Evolutionary conservation across 2,888 invertebrate genomes (phyloP).

Genomic region (Metallyticus violacea): DNA sequence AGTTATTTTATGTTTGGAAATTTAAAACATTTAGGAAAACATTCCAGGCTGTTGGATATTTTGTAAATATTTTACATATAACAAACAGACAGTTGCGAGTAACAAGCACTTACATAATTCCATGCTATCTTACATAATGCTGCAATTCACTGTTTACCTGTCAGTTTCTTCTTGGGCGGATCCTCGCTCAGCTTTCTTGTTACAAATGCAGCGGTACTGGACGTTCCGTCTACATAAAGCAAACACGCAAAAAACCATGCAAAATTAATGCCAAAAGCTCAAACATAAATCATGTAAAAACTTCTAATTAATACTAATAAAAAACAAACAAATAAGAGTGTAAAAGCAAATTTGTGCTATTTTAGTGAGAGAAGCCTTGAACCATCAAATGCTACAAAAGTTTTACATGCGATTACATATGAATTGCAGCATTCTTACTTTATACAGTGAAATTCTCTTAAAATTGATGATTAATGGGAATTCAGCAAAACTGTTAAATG

Average conservation of each 20-base stretch:
- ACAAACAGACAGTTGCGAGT: background rate
- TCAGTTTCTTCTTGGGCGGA: conserved; percentile 36
- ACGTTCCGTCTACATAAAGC: conserved; percentile 45
- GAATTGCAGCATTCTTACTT: no score
- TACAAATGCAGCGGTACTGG: conserved; percentile 5
- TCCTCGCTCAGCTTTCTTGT: conserved; percentile 37
- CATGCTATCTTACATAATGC: background rate
- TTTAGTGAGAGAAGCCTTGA: background rate
- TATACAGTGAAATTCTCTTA: no score
- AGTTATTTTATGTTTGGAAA: no score
- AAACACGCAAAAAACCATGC: conserved; percentile 11
- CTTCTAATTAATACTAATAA: conserved; percentile 25
- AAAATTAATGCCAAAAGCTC: conserved; percentile 10
- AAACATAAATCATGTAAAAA: conserved; percentile 35
- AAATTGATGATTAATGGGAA: no score
- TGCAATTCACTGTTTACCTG: conserved; percentile 37
- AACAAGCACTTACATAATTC: background rate
- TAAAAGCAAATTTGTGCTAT: conserved; percentile 9
- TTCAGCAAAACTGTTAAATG: no score
- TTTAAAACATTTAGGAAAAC: no score
- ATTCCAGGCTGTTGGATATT: no score
- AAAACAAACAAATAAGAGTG: conserved; percentile 16
- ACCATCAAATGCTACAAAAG: background rate
- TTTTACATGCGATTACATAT: no score
- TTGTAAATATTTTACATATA: no score